A percentile compares a stretch with the other conserved stretches of the same genome.
Evolutionary conservation across 2,888 invertebrate species (phyloP).

Genomic region (Yponomeuta plumbellus): DNA sequence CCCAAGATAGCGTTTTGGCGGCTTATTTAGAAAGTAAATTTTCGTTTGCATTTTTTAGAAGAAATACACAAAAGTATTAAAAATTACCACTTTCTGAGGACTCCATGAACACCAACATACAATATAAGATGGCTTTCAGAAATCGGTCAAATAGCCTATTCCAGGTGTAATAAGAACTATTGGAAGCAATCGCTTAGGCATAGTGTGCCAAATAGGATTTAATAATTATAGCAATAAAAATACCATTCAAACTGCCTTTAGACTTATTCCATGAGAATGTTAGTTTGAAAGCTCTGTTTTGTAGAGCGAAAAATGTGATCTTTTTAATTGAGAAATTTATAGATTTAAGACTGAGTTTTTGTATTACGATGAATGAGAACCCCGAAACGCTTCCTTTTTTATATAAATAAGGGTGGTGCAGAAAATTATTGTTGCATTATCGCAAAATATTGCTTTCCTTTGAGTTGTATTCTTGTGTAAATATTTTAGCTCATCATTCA

Average conservation of each 20-base stretch:
- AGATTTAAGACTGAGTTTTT: slow-evolving; percentile 13
- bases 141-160: background rate
- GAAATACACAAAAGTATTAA: too few relatives aligned
- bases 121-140: too few relatives aligned
- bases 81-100: too few relatives aligned
- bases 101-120: too few relatives aligned
- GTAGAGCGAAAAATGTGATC: slow-evolving; percentile 7
- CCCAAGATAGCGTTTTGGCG: too few relatives aligned
- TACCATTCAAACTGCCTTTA: slow-evolving; percentile 6
- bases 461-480: background rate
- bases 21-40: too few relatives aligned
- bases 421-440: background rate
- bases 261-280: background rate
- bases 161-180: background rate
- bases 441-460: background rate
- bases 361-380: background rate
- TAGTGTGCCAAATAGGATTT: background rate
- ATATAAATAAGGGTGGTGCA: background rate
- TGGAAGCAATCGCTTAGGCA: background rate
- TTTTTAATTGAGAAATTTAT: background rate
- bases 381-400: background rate
- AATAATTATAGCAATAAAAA: background rate
- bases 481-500: background rate
- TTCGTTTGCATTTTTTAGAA: too few relatives aligned
- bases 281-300: slow-evolving; percentile 9